phyloP scores from a whole-genome alignment of 2,888 invertebrate species.

The Drosophila emarginata region DNA sequence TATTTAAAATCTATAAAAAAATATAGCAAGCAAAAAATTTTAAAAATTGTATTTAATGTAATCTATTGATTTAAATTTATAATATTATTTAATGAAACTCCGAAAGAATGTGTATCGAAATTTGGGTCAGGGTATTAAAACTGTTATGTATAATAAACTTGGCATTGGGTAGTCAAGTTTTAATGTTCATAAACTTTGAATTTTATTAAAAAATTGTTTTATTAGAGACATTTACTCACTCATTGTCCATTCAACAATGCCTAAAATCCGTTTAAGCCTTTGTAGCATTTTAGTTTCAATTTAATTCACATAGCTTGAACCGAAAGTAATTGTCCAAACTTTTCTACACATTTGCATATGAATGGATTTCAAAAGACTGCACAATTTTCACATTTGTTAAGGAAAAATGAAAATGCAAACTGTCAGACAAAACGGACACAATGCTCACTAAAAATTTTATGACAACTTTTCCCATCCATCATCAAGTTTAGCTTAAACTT shows the following conservation, averaged over 20 bases:
- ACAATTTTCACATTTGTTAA: constrained; percentile 28
- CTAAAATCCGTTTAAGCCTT: constrained; percentile 18
- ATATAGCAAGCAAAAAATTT: no score
- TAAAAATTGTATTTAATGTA: no score
- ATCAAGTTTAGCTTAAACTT: constrained; percentile 81
- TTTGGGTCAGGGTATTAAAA: background rate
- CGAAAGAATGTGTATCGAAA: background rate
- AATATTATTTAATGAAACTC: no score
- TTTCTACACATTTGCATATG: constrained; percentile 54
- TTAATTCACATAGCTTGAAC: constrained; percentile 27
- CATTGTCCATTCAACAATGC: constrained; percentile 16
- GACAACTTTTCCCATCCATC: constrained; percentile 43
- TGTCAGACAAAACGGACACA: constrained; percentile 37
- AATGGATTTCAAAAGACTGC: constrained; percentile 48
- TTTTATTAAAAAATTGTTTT: background rate
- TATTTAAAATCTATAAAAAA: no score
- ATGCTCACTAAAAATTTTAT: constrained; percentile 30
- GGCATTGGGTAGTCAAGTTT: background rate
- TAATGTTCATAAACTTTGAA: background rate
- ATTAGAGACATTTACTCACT: background rate
- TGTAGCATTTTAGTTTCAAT: constrained; percentile 31
- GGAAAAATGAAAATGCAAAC: constrained; percentile 10
- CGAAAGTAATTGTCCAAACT: constrained; percentile 49
- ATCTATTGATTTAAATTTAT: no score
- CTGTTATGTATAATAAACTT: background rate